A percentile compares a stretch with the other conserved stretches of the same genome.
These are phyloP conservation scores for Drosophila percnosoma DNA, from an alignment of 2,888 invertebrate species.

Conservation along the genomic window DNA sequence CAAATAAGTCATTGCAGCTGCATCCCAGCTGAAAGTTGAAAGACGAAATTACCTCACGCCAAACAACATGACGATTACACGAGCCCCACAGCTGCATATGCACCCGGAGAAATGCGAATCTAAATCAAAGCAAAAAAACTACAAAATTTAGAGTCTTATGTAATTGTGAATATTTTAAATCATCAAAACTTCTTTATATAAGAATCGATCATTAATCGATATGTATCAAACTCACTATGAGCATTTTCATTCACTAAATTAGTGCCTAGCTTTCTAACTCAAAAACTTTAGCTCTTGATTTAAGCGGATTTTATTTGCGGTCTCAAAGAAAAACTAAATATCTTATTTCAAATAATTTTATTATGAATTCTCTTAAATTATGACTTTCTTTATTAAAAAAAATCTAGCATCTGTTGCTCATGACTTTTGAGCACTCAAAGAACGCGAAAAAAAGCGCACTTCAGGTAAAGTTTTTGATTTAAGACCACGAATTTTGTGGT, in stretches of 20 bases:
- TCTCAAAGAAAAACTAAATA: neutral
- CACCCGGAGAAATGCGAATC: neutral
- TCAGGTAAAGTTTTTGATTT: neutral
- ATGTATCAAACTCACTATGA: neutral
- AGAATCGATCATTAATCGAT: no score
- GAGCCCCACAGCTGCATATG: constrained; percentile 27
- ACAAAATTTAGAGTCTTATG: neutral
- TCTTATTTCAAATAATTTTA: neutral
- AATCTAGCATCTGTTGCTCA: neutral
- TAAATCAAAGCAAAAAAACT: neutral
- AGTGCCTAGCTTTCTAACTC: neutral
- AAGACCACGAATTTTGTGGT: neutral
- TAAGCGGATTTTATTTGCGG: neutral
- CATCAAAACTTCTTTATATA: neutral
- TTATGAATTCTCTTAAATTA: neutral
- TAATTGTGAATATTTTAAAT: neutral
- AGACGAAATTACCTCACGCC: constrained; percentile 56
- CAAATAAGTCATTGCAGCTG: constrained; percentile 64
- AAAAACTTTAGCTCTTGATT: neutral
- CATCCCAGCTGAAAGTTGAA: neutral
- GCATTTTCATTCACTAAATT: accelerated
- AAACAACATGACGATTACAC: constrained; percentile 23
- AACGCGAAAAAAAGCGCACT: neutral
- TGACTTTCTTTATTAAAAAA: neutral
- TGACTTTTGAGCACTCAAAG: neutral